phyloP scores from a whole-genome alignment of 2,888 invertebrate species.

The Oasisia sp. region DNA sequence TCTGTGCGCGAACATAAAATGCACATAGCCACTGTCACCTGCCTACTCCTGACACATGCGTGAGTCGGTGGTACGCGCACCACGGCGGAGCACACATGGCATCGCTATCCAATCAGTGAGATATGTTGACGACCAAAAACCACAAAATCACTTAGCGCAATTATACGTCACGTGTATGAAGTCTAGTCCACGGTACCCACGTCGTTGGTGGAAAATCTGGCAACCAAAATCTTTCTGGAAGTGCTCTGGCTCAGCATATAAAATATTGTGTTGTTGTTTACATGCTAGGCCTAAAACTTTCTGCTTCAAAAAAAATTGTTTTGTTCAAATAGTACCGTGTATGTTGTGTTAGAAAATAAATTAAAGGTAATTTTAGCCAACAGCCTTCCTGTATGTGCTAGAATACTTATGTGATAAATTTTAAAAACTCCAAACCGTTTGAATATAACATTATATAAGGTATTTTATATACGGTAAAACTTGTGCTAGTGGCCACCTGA shows the following conservation, averaged over 20 bases:
- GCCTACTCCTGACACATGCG: not conserved
- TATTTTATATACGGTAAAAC: too few relatives aligned
- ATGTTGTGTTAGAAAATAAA: too few relatives aligned
- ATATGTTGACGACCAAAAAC: not conserved
- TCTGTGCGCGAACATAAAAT: constrained; percentile 6
- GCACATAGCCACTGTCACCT: not conserved
- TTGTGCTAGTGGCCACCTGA: too few relatives aligned
- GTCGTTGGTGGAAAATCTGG: constrained; percentile 22
- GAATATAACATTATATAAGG: too few relatives aligned
- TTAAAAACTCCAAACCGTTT: too few relatives aligned
- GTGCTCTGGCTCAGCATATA: not conserved
- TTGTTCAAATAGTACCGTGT: too few relatives aligned
- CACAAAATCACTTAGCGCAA: constrained; percentile 6
- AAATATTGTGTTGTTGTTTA: not conserved
- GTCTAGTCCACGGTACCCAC: not conserved
- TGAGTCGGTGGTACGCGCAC: not conserved
- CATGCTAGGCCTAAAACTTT: too few relatives aligned
- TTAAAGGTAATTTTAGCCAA: too few relatives aligned
- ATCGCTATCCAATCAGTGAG: not conserved
- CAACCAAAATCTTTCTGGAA: constrained; percentile 17
- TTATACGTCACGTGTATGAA: not conserved
- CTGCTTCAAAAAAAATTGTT: too few relatives aligned
- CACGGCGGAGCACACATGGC: not conserved
- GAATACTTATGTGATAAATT: too few relatives aligned
- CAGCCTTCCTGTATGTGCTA: too few relatives aligned